Evolutionary conservation across 2,888 invertebrate species (phyloP).

Genomic region (Volucella inanis): DNA sequence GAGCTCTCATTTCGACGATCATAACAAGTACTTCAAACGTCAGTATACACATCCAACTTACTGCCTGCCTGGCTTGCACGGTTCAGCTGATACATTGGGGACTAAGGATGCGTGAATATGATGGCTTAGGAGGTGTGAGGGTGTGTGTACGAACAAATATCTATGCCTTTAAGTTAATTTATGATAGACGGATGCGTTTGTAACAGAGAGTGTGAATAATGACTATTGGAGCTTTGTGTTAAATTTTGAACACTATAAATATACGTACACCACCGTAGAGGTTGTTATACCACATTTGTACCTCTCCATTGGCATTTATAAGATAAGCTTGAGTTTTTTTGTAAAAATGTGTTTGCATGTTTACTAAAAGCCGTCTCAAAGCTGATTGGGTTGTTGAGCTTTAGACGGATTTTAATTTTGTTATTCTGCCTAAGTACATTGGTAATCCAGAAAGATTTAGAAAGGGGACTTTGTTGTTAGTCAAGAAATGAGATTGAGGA

Average conservation of each 20-base stretch:
- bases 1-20: slow-evolving; percentile 59
- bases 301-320: no score
- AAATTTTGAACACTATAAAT: not conserved
- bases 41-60: slow-evolving; percentile 10
- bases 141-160: slow-evolving; percentile 14
- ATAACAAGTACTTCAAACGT: slow-evolving; percentile 49
- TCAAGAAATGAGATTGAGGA: no score
- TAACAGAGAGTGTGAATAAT: not conserved
- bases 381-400: no score
- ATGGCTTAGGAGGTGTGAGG: slow-evolving; percentile 6
- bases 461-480: no score
- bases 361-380: no score
- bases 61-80: slow-evolving; percentile 12
- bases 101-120: not conserved
- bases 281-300: no score
- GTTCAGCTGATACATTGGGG: not conserved
- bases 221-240: slow-evolving; percentile 1
- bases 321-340: no score
- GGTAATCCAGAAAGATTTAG: no score
- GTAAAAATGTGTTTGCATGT: no score
- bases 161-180: slow-evolving; percentile 52
- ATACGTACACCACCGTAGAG: no score
- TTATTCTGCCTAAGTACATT: no score
- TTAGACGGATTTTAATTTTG: no score
- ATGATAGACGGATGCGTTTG: slow-evolving; percentile 1